Evolutionary conservation across 2,888 invertebrate genomes (phyloP), one percentile per base, ranked within the genome.

Genomic region (Thymelicus lineola): DNA sequence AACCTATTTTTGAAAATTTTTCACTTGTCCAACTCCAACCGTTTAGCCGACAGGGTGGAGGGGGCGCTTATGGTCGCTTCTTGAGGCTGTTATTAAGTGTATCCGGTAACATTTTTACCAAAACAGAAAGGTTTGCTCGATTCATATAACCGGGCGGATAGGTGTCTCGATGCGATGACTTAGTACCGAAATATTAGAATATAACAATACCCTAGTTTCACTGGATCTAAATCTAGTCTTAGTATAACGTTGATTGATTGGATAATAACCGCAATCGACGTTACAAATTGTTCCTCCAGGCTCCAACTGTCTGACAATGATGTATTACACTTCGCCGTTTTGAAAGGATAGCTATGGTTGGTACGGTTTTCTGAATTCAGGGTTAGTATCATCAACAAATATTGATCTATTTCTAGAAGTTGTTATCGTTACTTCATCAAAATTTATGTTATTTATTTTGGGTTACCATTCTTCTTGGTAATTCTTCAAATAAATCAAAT

Each of bases 191-290:
- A 42, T 42, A 17, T 15, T 7, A 17, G 5, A 53, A 20, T 35
- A 2, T 55, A 14, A 48, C n/a, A n/a, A 14, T 62, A 62, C 20
- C 17, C 42, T 45, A 55, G 38, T 55, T 20, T 28, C 9, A 36
- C 17, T 9, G 62, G 35, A 46, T 57, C 15, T 20, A 62, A 68
- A 63, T 68, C 38, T 68, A 68, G 57, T 53, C 53, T 4, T 46
- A 48, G 45, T 15, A 42, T 68, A 61, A 46, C 62, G 62, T 68
- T 62, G 68, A 68, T 62, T 57, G 68, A 67, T 67, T 67, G 20
- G 61, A 61, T 67, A 67, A 67, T 68, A 68, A 68, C 68, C 68
- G 46, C 68, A 68, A 68, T 68, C 62, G 68, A 68, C 46, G 57
- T 62, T 62, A 57, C 68, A 68, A 62, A 68, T 68, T 68, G 68